A percentile compares a stretch with the other conserved stretches of the same genome.
Evolutionary conservation across 1,140 invertebrate genomes (phyloP).

Genomic region (Apis mellifera): DNA sequence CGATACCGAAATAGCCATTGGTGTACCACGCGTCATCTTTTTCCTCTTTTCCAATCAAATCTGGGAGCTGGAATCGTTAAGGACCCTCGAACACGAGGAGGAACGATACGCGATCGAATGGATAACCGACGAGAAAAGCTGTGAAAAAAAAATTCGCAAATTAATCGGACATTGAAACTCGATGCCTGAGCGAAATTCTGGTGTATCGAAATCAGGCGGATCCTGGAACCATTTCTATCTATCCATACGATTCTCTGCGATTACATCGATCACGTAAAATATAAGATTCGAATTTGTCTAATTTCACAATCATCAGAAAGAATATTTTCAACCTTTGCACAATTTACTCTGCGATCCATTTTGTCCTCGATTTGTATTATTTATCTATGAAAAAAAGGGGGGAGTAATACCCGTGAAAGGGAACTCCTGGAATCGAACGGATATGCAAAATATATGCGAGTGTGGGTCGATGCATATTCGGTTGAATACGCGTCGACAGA

Average conservation of each 20-base stretch:
- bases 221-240: neutral
- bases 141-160: constrained; percentile 18
- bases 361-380: no score
- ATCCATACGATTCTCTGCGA: neutral
- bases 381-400: no score
- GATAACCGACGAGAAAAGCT: neutral
- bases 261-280: no score
- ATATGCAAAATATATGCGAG: constrained; percentile 9
- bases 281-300: no score
- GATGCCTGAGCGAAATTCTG: neutral
- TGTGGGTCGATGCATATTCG: constrained; percentile 38
- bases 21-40: neutral
- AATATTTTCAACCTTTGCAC: no score
- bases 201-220: neutral
- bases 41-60: neutral
- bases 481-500: constrained; percentile 52
- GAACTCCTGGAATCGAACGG: constrained; percentile 9
- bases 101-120: constrained; percentile 1
- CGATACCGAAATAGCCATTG: neutral
- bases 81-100: neutral
- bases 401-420: neutral
- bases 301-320: no score
- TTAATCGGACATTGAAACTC: constrained; percentile 28
- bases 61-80: neutral
- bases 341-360: no score